Conservation (phyloP, 92 coral and sea anemone genomes). For the Diadumene lineata region DNA sequence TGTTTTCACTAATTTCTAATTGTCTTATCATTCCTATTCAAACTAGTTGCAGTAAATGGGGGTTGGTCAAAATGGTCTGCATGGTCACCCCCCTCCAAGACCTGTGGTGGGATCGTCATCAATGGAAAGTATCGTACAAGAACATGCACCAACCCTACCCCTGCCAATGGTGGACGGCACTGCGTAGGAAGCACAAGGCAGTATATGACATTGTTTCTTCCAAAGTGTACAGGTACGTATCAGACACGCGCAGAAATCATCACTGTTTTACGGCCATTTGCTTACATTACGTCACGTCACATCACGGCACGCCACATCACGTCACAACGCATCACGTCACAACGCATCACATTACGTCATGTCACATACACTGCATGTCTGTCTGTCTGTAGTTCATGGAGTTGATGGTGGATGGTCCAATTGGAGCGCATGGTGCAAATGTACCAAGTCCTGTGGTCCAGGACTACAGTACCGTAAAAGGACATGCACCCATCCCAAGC, state of each 20-base stretch:
- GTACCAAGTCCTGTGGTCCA: slow-evolving; percentile 53
- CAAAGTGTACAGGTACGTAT: slow-evolving; percentile 15
- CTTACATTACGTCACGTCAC: too few relatives aligned
- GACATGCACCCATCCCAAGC: slow-evolving; percentile 38
- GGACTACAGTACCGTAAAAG: slow-evolving; percentile 46
- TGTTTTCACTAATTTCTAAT: too few relatives aligned
- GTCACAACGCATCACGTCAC: too few relatives aligned
- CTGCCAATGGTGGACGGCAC: slow-evolving; percentile 33
- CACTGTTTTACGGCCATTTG: too few relatives aligned
- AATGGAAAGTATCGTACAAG: slow-evolving; percentile 18
- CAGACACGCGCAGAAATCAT: too few relatives aligned
- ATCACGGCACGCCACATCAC: too few relatives aligned
- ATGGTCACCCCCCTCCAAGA: slow-evolving; percentile 30
- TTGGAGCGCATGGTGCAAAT: slow-evolving; percentile 53
- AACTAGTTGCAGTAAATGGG: slow-evolving; percentile 12
- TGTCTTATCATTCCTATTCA: neutral
- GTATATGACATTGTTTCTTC: slow-evolving; percentile 3
- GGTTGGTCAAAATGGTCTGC: slow-evolving; percentile 37
- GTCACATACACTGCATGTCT: too few relatives aligned
- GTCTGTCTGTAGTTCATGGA: neutral
- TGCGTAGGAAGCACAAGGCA: slow-evolving; percentile 20
- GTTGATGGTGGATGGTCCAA: slow-evolving; percentile 36
- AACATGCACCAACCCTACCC: slow-evolving; percentile 39
- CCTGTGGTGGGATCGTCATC: slow-evolving; percentile 29
- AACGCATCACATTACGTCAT: neutral